Evolutionary conservation across 2,113 vertebrate species (phyloP).

Genomic region (Chelonoidis abingdonii): DNA sequence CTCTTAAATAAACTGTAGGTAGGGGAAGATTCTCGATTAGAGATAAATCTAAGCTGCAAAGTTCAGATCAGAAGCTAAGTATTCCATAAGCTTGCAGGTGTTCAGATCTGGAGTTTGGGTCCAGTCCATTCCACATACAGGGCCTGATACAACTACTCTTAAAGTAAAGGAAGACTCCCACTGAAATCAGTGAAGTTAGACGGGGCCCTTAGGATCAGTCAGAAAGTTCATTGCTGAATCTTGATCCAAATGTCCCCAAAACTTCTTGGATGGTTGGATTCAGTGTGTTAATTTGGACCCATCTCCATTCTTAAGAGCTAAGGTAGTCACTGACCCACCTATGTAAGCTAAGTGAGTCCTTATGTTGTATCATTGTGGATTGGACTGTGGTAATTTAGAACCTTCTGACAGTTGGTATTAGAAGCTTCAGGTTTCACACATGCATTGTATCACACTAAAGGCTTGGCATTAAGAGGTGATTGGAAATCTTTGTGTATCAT

Average conservation of each 20-base stretch:
- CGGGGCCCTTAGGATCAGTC: fast-evolving
- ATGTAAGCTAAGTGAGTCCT: background rate
- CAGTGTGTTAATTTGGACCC: background rate
- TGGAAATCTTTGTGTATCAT: background rate
- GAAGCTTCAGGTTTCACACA: fast-evolving
- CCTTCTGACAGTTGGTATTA: background rate
- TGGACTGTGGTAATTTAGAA: background rate
- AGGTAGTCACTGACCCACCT: background rate
- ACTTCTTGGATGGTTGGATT: background rate
- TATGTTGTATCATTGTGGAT: background rate
- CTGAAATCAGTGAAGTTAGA: background rate
- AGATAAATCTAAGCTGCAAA: background rate
- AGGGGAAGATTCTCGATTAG: background rate
- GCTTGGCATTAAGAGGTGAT: background rate
- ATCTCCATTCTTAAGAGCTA: background rate
- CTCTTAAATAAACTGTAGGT: background rate
- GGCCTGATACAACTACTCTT: background rate
- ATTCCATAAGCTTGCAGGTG: background rate
- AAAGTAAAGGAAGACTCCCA: background rate
- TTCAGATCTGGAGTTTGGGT: background rate
- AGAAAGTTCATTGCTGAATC: background rate
- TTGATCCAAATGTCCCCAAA: fast-evolving
- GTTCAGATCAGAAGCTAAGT: background rate
- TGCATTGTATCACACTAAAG: background rate
- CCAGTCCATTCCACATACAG: background rate